Conservation (phyloP, 1,140 invertebrate genomes). For the Leptinotarsa defecta region DNA sequence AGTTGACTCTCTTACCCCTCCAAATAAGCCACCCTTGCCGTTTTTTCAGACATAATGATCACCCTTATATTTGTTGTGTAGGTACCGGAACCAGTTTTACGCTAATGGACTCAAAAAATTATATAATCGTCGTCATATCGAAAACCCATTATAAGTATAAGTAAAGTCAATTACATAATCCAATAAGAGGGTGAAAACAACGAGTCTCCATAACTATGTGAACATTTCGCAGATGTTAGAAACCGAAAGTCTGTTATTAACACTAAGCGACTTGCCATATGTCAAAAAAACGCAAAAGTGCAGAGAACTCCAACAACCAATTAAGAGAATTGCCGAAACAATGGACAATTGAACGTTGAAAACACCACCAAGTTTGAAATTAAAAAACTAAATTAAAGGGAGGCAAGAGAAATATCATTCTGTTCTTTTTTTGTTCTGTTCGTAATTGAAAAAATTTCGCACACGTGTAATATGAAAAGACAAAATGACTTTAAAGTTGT, state of each 20-base stretch:
- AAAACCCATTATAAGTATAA: neutral
- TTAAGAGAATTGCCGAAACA: slow-evolving; percentile 6
- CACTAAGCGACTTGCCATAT: neutral
- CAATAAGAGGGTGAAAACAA: neutral
- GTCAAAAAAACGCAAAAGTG: neutral
- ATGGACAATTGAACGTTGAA: slow-evolving; percentile 4
- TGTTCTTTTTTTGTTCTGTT: neutral
- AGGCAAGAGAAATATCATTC: neutral
- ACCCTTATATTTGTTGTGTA: too few relatives aligned
- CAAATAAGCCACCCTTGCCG: too few relatives aligned
- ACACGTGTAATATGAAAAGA: neutral
- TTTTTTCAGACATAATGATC: too few relatives aligned
- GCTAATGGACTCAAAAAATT: too few relatives aligned
- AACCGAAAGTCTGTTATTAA: neutral
- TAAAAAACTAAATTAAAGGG: slow-evolving; percentile 1
- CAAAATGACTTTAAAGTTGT: neutral
- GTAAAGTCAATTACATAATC: neutral
- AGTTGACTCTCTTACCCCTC: too few relatives aligned
- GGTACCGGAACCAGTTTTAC: too few relatives aligned
- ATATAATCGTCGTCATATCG: neutral
- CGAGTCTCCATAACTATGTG: neutral
- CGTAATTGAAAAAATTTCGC: slow-evolving; percentile 4
- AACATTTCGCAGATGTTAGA: neutral
- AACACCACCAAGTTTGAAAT: neutral
- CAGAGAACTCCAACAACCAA: neutral